These are phyloP conservation scores for Acrossocheilus wenchowensis DNA, from an alignment of 2,797 vertebrate genomes.

Conservation along the genomic window DNA sequence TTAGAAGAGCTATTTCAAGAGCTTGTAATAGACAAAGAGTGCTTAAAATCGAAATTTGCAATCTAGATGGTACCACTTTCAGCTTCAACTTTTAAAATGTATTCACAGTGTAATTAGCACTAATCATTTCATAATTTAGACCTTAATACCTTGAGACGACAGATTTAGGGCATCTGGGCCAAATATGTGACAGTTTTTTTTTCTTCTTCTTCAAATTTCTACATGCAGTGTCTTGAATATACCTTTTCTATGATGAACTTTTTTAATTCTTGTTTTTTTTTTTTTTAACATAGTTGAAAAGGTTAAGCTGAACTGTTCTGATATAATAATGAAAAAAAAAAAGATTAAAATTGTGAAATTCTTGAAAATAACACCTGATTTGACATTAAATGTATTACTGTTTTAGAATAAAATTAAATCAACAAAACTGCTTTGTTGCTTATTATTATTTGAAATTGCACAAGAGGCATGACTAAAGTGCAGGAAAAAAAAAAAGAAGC, in stretches of 20 bases:
- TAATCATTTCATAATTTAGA: background rate
- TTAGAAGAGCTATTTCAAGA: conserved; percentile 10
- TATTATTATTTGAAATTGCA: background rate
- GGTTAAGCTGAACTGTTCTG: background rate
- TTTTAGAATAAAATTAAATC: background rate
- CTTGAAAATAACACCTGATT: background rate
- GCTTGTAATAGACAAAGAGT: background rate
- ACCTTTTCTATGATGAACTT: background rate
- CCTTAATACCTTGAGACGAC: background rate
- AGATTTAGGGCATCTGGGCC: background rate
- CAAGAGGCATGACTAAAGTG: background rate
- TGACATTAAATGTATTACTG: background rate
- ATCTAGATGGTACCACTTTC: background rate
- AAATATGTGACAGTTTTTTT: background rate
- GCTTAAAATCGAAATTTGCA: conserved; percentile 12
- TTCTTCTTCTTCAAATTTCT: background rate
- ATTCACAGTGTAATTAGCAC: conserved; percentile 2
- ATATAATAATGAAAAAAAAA: background rate
- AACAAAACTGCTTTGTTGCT: background rate
- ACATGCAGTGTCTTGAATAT: background rate
- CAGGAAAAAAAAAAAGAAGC: background rate
- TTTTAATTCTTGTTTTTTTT: background rate
- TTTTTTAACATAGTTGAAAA: background rate
- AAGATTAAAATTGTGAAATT: background rate
- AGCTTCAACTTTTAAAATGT: background rate